Evolutionary conservation across 2,888 invertebrate genomes (phyloP), one percentile per base, ranked within the genome.

Genomic region (Taphrorychus bicolor): DNA sequence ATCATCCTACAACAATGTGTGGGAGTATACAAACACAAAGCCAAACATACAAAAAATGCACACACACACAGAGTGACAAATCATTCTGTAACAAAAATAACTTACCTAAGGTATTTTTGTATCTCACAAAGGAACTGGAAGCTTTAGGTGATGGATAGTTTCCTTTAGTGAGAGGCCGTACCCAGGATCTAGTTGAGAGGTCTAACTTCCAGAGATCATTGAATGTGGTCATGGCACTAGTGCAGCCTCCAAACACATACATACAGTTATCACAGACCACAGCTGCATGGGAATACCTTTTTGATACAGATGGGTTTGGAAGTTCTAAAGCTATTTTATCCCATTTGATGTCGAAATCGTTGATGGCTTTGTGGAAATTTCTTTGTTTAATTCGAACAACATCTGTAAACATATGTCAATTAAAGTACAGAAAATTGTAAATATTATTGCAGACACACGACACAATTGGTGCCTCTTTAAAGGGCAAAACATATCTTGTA

Each of bases 231-330:
- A 93, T 92, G 60, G 93, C 91, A 40, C 93, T 92, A 9, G 97
- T 97, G 76, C 97, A 97, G 0, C 98, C 98, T 24, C 98, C 98
- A 86, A 98, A 97, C 52, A 98, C 89, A 79, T 94, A 98, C 93
- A 98, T 94, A 3, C 89, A 91, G 81, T 94, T 93, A 70, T 90
- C 89, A 78, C 91, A 87, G 51, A 91, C 87, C 77, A 93, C 94
- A 40, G 95, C 93, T 67, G 95, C 91, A 85, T 97, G 97, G 0
- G 96, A 95, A 83, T 95, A 96, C 70, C 97, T 87, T 79, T 93
- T 95, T 1, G 94, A 91, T 70, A 97, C 95, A n/a, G 89, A 89
- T 19, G 91, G 90, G 32, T 87, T 83, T 78, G 87, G 85, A 63
- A 87, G 86, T 71, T 82, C 82, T 4, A 87, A 82, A 21, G 85